Conservation (phyloP, 2,113 vertebrate species). For the Percina caprodes region DNA sequence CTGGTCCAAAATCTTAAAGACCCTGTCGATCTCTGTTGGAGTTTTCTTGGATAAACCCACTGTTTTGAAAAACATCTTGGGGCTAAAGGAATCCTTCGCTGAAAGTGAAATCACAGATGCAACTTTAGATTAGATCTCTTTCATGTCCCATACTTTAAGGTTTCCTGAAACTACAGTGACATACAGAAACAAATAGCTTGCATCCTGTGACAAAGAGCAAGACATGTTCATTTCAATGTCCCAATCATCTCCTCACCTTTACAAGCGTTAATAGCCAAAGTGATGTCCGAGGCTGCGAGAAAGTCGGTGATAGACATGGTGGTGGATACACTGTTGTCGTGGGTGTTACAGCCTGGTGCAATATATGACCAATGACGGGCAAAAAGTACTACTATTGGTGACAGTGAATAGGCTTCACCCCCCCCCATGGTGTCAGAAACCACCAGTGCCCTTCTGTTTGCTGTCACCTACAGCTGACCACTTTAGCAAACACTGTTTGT, state of each 20-base stretch:
- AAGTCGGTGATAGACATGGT: constrained; percentile 82
- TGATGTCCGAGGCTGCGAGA: constrained; percentile 83
- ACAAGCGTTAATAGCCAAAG: constrained; percentile 81
- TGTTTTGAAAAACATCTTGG: constrained; percentile 77
- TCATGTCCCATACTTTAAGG: neutral
- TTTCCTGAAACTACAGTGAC: neutral
- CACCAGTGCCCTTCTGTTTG: constrained; percentile 73
- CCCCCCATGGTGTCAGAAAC: constrained; percentile 74
- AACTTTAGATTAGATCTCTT: neutral
- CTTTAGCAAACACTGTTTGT: constrained; percentile 40
- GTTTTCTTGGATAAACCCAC: constrained; percentile 81
- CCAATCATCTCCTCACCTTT: constrained; percentile 76
- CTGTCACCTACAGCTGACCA: constrained; percentile 76
- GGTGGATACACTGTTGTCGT: constrained; percentile 45
- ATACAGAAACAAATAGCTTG: neutral
- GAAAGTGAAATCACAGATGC: constrained; percentile 32
- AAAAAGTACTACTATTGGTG: constrained; percentile 46
- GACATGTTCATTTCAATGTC: neutral
- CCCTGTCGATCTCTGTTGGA: constrained; percentile 74
- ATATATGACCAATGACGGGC: constrained; percentile 27
- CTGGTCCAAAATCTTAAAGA: constrained; percentile 83
- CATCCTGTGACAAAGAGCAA: neutral
- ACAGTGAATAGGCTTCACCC: constrained; percentile 24
- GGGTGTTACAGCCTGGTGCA: constrained; percentile 26
- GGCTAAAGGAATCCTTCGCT: constrained; percentile 80